Evolutionary conservation across 2,113 vertebrate species (phyloP).

Genomic region (Peromyscus californicus): DNA sequence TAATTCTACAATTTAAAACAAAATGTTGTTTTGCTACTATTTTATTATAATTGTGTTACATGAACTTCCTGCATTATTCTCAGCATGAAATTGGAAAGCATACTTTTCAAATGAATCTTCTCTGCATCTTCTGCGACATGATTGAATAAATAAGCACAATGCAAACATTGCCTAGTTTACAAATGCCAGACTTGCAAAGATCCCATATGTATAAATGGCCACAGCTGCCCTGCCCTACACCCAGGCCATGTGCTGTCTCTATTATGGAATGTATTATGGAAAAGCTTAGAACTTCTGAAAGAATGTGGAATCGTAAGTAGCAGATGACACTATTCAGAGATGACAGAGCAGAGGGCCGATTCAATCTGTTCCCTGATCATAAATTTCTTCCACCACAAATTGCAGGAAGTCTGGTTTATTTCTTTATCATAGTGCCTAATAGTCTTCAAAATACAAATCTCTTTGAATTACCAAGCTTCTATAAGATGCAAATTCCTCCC

Average conservation of each 20-base stretch:
- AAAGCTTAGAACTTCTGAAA: conserved; percentile 42
- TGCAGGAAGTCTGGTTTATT: neutral
- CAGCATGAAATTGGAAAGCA: conserved; percentile 63
- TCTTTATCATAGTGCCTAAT: conserved; percentile 14
- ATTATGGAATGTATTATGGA: neutral
- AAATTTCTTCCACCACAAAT: neutral
- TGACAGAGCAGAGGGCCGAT: neutral
- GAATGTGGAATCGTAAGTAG: neutral
- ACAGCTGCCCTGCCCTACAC: neutral
- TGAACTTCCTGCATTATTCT: conserved; percentile 49
- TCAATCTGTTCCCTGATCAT: neutral
- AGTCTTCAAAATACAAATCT: conserved; percentile 68
- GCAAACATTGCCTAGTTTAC: neutral
- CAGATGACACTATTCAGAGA: neutral
- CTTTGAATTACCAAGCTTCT: conserved; percentile 64
- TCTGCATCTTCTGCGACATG: conserved; percentile 39
- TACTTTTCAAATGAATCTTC: conserved; percentile 61
- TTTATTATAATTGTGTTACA: conserved; percentile 53
- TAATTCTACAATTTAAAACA: conserved; percentile 67
- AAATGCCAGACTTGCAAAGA: conserved; percentile 61
- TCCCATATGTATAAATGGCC: neutral
- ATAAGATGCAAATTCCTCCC: conserved; percentile 72
- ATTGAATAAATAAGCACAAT: conserved; percentile 54
- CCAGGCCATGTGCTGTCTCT: neutral
- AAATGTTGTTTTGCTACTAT: conserved; percentile 67